These are phyloP conservation scores for Patiria miniata DNA, from an alignment of 35 echinoderm and acorn worm genomes.

Conservation along the genomic window DNA sequence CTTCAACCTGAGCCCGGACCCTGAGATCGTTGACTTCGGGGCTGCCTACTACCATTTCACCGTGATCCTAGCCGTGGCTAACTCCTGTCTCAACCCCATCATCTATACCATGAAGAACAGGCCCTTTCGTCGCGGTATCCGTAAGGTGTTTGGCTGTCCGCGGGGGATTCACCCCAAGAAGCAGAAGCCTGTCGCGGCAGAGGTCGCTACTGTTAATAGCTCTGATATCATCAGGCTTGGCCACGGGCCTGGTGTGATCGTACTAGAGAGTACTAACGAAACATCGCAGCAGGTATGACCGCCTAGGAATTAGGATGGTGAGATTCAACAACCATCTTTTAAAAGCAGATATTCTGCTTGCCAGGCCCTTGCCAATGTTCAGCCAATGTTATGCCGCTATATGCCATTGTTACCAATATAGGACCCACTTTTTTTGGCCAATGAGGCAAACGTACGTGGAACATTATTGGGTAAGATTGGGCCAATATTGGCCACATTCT, in stretches of 20 bases:
- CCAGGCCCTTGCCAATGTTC: too few relatives aligned
- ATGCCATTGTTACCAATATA: too few relatives aligned
- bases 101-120: slow-evolving; percentile 79
- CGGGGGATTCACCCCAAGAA: too few relatives aligned
- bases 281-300: too few relatives aligned
- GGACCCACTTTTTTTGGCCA: too few relatives aligned
- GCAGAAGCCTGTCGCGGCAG: background rate
- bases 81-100: slow-evolving; percentile 82
- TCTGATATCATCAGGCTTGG: background rate
- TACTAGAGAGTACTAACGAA: background rate
- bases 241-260: background rate
- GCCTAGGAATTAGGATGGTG: too few relatives aligned
- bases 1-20: slow-evolving; percentile 63
- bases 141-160: slow-evolving; percentile 13
- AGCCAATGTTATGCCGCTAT: too few relatives aligned
- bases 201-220: background rate
- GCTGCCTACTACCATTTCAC: slow-evolving; percentile 69
- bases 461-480: too few relatives aligned
- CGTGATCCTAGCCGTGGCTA: slow-evolving; percentile 67
- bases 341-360: too few relatives aligned
- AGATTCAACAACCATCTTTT: too few relatives aligned
- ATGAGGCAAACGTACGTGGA: too few relatives aligned
- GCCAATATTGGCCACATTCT: too few relatives aligned
- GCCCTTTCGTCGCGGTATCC: slow-evolving; percentile 51
- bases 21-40: slow-evolving; percentile 58